Base-by-base conservation (phyloP, 2,797 vertebrate species). In the Staurois parvus region DNA sequence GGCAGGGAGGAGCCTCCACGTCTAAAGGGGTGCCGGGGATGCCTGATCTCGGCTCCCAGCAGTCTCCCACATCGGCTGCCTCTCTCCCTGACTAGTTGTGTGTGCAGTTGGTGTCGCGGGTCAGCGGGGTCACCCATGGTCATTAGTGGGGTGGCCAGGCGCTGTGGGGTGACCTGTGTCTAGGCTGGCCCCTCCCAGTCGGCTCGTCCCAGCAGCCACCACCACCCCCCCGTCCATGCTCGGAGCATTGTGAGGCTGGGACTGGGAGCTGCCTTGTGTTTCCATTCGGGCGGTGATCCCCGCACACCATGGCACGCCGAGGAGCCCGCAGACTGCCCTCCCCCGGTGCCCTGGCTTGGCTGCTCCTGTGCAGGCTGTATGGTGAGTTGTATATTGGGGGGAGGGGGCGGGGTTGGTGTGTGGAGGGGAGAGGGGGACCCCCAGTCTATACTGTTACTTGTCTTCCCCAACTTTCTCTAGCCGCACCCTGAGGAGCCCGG, bases 171-270 rank as follows among this genome's bases (percentile, higher is more conserved):
- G 83, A 85, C 83, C 76, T 78, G 37, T 48, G 83, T 73, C 76
- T 79, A 56, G 68, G 72, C 78, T 81, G 62, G 84, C 84, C 84
- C 84, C 84, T 85, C 84, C 84, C 84, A 85, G 78, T 85, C 84
- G 78, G 84, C 84, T 85, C 77, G 70, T 81, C 79, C 45, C 77
- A 69, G 59, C 21, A 21, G 52, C 77, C 66, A 19, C 78, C 78
- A 74, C 34, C 34, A 7, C 1, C 37, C 77, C 76, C 70, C 75
- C 42, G 66, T 84, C 67, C 75, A 72, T 45, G 75, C 75, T 81
- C 72, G n/a, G 3, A 81, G 78, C 78, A 81, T 70, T 85, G 84
- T 81, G 84, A 85, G 80, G 52, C 70, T 19, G 80, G 45, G 26
- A 29, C 62, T 67, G 28, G 83, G 83, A 76, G 48, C 37, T 68